Evolutionary conservation across 2,888 invertebrate species (phyloP), one percentile per base, ranked within the genome.

Genomic region (Bembecia ichneumoniformis): DNA sequence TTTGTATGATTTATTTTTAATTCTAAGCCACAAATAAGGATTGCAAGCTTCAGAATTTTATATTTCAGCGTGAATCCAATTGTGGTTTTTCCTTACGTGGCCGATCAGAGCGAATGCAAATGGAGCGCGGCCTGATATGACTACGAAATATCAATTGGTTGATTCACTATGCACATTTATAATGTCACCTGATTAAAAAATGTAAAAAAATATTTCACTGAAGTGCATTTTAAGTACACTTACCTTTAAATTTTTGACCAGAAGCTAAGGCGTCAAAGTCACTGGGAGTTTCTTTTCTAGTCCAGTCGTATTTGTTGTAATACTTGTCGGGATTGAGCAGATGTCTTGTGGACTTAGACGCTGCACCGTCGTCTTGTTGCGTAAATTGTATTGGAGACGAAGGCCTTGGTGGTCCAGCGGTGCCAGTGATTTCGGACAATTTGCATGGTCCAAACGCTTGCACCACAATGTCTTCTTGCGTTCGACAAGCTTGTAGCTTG

Each of bases 291-390:
- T 87, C 90, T 71, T 82, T 90, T 74, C 74, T 74, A n/a, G 74
- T 82, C 89, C 82, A 90, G 59, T 71, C 90, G 73, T 84, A 92
- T 88, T 87, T 91, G 49, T 84, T 83, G 58, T 84, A 91, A 70
- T 91, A 91, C 63, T 91, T 89, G 66, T 92, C 92, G 7, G 92
- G 92, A 47, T 92, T 91, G 55, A 93, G 83, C 47, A 94, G 86
- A 77, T 94, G 94, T 64, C 94, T 89, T 7, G 94, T 94, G 10
- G 94, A 94, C 78, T 95, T 95, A 14, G 94, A 94, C 1, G 93
- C 93, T 51, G 90, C 90, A 44, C 90, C 90, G 63, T 94, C 93
- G 55, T 93, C 94, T 49, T 94, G 92, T 71, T 94, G 93, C 1
- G 94, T 94, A 74, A 92, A 94, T 64, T 93, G 92, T 61, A 92